phyloP scores from a whole-genome alignment of 2,113 vertebrate species.

The Tragelaphus strepsiceros region DNA sequence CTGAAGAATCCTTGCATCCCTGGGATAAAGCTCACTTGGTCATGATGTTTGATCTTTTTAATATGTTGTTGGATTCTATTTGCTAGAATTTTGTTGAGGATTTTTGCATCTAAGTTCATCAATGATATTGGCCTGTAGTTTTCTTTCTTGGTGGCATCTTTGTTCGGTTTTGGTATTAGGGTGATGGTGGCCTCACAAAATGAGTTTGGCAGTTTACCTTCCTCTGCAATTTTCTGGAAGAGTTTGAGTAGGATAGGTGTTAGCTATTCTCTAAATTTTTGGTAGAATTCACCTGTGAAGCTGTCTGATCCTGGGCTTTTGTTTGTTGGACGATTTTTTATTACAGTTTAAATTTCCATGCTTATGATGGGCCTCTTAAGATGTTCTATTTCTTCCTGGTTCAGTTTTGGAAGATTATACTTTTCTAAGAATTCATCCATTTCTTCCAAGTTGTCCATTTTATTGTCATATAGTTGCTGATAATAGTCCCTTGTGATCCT shows the following conservation, averaged over 20 bases:
- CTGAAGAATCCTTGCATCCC: background rate
- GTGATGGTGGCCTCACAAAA: background rate
- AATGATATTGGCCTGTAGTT: background rate
- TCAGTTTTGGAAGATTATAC: background rate
- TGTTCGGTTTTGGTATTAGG: background rate
- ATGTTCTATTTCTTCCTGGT: background rate
- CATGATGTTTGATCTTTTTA: background rate
- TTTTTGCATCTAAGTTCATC: background rate
- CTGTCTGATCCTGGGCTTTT: background rate
- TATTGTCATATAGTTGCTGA: background rate
- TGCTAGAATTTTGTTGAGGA: background rate
- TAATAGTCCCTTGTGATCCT: background rate
- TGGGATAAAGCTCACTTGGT: background rate
- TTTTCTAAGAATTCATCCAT: background rate
- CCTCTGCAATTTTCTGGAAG: background rate
- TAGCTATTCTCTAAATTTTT: background rate
- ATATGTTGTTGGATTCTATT: background rate
- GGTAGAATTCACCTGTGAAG: background rate
- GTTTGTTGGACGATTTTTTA: background rate
- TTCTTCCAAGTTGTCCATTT: background rate
- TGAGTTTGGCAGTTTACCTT: background rate
- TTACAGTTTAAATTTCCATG: background rate
- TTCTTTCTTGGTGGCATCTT: background rate
- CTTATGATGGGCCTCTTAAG: background rate
- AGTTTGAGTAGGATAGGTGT: background rate